Percentiles rank a stretch among this genome's conserved stretches.
Conservation (phyloP, 2,888 invertebrate genomes). For the Seira ritae region DNA sequence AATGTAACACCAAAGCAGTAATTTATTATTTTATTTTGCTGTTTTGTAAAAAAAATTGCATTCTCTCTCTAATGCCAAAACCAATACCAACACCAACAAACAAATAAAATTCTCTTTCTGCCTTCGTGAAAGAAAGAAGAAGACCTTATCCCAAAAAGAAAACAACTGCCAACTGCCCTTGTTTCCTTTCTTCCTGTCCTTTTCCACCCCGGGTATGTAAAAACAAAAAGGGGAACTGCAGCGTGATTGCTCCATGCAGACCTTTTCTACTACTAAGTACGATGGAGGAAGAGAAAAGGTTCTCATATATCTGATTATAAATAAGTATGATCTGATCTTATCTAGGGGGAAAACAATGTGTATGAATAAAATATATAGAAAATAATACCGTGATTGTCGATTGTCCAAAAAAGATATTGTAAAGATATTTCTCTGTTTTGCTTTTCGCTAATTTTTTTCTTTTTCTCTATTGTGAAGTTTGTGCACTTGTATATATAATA, state of each 20-base stretch:
- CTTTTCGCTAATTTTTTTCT: slow-evolving; percentile 49
- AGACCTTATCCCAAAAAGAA: slow-evolving; percentile 12
- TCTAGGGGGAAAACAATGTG: no score
- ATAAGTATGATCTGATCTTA: no score
- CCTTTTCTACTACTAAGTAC: slow-evolving; percentile 6
- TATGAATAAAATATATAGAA: no score
- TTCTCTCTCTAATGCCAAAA: slow-evolving; percentile 7
- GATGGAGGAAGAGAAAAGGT: slow-evolving; percentile 9
- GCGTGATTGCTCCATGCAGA: slow-evolving; percentile 23
- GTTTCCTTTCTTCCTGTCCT: slow-evolving; percentile 7
- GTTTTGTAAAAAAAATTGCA: slow-evolving; percentile 11
- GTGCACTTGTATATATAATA: neutral
- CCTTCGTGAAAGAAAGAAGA: neutral
- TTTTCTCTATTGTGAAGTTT: slow-evolving; percentile 26
- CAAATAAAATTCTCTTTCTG: neutral
- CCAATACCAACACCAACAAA: neutral
- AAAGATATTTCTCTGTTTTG: slow-evolving; percentile 2
- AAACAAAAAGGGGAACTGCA: slow-evolving; percentile 21
- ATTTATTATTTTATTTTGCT: slow-evolving; percentile 19
- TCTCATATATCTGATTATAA: slow-evolving; percentile 4
- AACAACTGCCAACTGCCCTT: neutral
- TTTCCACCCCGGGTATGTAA: slow-evolving; percentile 14
- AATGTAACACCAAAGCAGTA: slow-evolving; percentile 22
- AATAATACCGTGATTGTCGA: slow-evolving; percentile 7
- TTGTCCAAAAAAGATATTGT: slow-evolving; percentile 2